These are phyloP conservation scores for Eupithecia insigniata DNA, from an alignment of 2,888 invertebrate genomes.

Conservation along the genomic window DNA sequence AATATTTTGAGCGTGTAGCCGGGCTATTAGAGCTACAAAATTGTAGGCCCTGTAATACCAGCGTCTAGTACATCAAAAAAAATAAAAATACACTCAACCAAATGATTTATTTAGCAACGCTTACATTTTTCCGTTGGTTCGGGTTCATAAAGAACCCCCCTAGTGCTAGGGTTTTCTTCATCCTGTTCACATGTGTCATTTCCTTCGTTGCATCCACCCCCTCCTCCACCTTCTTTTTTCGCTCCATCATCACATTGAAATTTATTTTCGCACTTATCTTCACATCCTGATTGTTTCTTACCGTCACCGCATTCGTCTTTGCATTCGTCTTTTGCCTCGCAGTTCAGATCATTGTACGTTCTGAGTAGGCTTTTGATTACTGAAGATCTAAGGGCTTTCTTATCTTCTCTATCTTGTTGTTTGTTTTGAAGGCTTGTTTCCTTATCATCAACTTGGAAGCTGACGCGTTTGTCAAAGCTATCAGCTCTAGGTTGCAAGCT, in stretches of 20 bases:
- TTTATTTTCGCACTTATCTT: constrained; percentile 48
- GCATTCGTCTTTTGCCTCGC: constrained; percentile 56
- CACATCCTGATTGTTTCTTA: constrained; percentile 43
- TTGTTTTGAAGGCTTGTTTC: background rate
- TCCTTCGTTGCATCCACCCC: constrained; percentile 27
- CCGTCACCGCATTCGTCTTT: constrained; percentile 46
- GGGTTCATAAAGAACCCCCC: constrained; percentile 19
- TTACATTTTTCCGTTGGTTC: constrained; percentile 23
- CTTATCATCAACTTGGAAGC: background rate
- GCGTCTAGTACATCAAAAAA: background rate
- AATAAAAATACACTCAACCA: constrained; percentile 9
- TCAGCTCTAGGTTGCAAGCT: background rate
- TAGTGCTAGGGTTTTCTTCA: constrained; percentile 34
- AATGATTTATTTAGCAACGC: constrained; percentile 37
- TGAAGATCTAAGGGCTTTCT: constrained; percentile 45
- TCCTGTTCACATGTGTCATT: constrained; percentile 41
- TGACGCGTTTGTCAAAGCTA: background rate
- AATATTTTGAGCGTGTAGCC: no score
- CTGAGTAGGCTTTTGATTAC: constrained; percentile 55
- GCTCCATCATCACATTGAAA: constrained; percentile 48
- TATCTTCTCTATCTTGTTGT: constrained; percentile 22
- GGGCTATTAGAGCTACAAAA: no score
- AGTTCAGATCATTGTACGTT: constrained; percentile 48
- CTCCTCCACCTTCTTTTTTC: no score
- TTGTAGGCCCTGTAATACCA: no score